A percentile compares a stretch with the other conserved stretches of the same genome.
Evolutionary conservation across 2,113 vertebrate species (phyloP).

Genomic region (Apodemus speciosus): DNA sequence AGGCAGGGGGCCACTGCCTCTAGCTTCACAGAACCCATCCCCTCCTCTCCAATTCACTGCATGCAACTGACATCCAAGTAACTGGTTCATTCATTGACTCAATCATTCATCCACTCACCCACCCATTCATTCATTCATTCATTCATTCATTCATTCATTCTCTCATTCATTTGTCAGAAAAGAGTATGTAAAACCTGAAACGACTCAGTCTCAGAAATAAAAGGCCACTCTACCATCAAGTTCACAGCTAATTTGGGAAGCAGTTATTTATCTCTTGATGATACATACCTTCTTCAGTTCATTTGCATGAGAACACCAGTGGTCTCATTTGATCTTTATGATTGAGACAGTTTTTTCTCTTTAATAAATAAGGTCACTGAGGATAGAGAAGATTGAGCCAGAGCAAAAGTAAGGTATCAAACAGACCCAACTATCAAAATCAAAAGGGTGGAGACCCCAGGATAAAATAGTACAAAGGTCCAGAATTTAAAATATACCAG

Average conservation of each 20-base stretch:
- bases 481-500: not conserved
- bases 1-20: not conserved
- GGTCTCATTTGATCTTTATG: not conserved
- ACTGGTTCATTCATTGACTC: not conserved
- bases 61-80: not conserved
- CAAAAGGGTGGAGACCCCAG: not conserved
- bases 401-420: not conserved
- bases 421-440: not conserved
- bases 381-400: not conserved
- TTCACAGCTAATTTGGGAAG: not conserved
- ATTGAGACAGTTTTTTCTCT: not conserved
- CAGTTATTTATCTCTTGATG: not conserved
- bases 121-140: not conserved
- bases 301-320: too few species aligned
- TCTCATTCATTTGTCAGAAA: not conserved
- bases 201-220: not conserved
- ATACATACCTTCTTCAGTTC: not conserved
- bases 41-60: fast-evolving
- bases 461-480: not conserved
- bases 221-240: not conserved
- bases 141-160: not conserved
- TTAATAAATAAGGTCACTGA: conserved; percentile 16
- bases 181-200: not conserved
- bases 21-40: not conserved
- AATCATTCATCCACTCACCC: too few species aligned